Conservation (phyloP, 1,140 invertebrate genomes). For the Trichomalopsis sarcophagae region DNA sequence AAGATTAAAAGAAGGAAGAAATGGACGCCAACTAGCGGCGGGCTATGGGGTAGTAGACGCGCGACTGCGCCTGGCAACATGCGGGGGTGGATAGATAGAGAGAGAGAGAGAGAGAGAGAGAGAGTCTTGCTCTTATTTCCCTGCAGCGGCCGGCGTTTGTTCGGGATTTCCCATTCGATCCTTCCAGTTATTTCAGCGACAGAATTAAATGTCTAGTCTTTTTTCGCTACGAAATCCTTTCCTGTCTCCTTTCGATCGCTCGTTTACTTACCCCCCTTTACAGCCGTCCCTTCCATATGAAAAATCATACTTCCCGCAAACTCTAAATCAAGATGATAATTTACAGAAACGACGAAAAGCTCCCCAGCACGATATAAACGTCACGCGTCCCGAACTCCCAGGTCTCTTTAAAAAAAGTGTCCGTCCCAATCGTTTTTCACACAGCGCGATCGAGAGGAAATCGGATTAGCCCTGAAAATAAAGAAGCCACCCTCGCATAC, state of each 20-base stretch:
- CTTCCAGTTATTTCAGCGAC: slow-evolving; percentile 35
- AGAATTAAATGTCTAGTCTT: slow-evolving; percentile 38
- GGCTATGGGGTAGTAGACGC: background rate
- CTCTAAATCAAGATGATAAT: slow-evolving; percentile 26
- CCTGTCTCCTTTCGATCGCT: too few relatives aligned
- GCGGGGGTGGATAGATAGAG: slow-evolving; percentile 47
- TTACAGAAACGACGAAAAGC: background rate
- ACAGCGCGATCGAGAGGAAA: slow-evolving; percentile 10
- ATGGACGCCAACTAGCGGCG: slow-evolving; percentile 63
- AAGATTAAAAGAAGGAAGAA: slow-evolving; percentile 75
- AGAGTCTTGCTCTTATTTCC: slow-evolving; percentile 62
- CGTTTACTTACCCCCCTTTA: too few relatives aligned
- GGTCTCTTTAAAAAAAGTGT: background rate
- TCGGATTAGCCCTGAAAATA: slow-evolving; percentile 37
- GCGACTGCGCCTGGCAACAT: slow-evolving; percentile 30
- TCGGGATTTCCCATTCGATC: slow-evolving; percentile 48
- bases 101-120: slow-evolving; percentile 11
- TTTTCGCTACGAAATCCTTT: background rate
- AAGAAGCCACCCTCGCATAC: background rate
- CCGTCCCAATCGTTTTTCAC: background rate
- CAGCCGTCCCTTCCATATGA: too few relatives aligned
- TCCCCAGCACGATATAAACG: background rate
- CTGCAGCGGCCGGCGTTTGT: slow-evolving; percentile 57
- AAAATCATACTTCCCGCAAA: background rate
- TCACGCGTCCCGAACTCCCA: background rate